A percentile compares a stretch with the other conserved stretches of the same genome.
Conservation (phyloP, 2,113 vertebrate species). For the Perccottus glenii region DNA sequence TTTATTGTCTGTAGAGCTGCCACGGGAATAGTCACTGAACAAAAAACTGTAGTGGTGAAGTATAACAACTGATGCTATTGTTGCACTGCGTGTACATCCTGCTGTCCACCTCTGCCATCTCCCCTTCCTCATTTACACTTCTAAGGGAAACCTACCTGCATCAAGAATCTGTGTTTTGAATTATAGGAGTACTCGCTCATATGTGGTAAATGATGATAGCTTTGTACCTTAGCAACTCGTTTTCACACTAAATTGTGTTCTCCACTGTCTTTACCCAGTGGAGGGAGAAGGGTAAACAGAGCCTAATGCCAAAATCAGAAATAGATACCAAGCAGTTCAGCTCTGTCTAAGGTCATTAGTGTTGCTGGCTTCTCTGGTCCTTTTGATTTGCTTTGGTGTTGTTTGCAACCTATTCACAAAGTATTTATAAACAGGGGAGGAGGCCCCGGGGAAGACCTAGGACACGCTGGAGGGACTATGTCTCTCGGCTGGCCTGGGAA, state of each 20-base stretch:
- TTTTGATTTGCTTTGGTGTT: too few species aligned
- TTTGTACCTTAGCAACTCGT: slow-evolving; percentile 16
- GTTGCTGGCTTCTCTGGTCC: too few species aligned
- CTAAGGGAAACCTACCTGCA: slow-evolving; percentile 42
- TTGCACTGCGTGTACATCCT: slow-evolving; percentile 39
- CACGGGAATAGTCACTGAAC: slow-evolving; percentile 9
- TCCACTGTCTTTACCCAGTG: too few species aligned
- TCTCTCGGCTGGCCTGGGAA: too few species aligned
- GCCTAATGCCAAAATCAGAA: too few species aligned
- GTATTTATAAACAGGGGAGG: too few species aligned
- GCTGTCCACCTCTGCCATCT: slow-evolving; percentile 38
- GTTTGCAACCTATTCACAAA: too few species aligned
- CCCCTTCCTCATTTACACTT: slow-evolving; percentile 57
- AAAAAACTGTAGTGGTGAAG: not conserved
- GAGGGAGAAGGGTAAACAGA: too few species aligned
- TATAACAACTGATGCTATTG: not conserved
- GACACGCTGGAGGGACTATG: too few species aligned
- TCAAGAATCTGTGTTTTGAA: not conserved
- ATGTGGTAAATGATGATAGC: slow-evolving; percentile 40
- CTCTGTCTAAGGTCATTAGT: too few species aligned
- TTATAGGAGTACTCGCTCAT: not conserved
- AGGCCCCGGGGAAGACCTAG: too few species aligned
- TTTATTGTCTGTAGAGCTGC: not conserved
- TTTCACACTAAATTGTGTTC: not conserved
- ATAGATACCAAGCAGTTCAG: too few species aligned